Conservation (phyloP, 2,797 vertebrate species). For the Macrochelys suwanniensis region DNA sequence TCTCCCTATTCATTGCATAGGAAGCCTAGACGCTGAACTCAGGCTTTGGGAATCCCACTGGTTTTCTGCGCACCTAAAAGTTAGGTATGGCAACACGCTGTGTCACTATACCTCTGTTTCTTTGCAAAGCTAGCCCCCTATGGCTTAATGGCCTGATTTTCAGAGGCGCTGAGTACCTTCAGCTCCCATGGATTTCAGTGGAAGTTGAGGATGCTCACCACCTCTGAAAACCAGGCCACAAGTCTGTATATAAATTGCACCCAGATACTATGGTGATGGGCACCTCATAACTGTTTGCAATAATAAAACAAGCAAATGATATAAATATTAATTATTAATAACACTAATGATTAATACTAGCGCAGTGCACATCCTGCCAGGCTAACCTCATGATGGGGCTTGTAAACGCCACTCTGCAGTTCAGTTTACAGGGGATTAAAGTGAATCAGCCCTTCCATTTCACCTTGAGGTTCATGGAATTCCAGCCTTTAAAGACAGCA, state of each 20-base stretch:
- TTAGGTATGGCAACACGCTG: background rate
- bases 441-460: background rate
- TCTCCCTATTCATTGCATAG: background rate
- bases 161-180: background rate
- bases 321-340: background rate
- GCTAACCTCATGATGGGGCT: background rate
- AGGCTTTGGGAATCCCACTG: background rate
- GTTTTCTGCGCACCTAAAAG: background rate
- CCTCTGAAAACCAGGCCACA: background rate
- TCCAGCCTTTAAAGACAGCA: fast-evolving
- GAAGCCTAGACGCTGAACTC: background rate
- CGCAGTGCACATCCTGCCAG: background rate
- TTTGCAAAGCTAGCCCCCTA: background rate
- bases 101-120: background rate
- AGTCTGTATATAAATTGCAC: background rate
- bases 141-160: background rate
- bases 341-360: constrained; percentile 14
- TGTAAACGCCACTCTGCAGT: background rate
- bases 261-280: background rate
- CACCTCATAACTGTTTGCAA: background rate
- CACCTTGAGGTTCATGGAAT: background rate
- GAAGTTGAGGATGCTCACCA: background rate
- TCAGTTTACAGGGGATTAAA: background rate
- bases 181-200: background rate
- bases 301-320: background rate